These are phyloP conservation scores for Chaenocephalus aceratus DNA, from an alignment of 2,113 vertebrate species.

Conservation along the genomic window DNA sequence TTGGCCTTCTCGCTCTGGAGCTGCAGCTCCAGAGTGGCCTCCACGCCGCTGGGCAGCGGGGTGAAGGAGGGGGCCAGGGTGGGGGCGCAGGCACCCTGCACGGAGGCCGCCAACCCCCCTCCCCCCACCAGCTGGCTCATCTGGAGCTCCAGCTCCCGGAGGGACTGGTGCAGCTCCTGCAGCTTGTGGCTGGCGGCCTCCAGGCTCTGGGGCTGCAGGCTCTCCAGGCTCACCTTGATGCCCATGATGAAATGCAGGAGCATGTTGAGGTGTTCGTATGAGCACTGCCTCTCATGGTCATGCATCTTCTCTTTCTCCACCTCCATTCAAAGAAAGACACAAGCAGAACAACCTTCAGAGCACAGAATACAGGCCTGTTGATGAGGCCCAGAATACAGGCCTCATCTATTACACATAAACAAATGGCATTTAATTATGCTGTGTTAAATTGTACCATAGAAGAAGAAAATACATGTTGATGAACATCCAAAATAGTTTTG, in stretches of 20 bases:
- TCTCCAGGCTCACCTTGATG: conserved; percentile 87
- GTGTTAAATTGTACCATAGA: background rate
- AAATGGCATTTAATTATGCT: background rate
- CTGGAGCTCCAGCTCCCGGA: conserved; percentile 84
- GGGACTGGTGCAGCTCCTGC: conserved; percentile 84
- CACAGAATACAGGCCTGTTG: background rate
- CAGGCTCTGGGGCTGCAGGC: conserved; percentile 85
- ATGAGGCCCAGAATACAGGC: background rate
- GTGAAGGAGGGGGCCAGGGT: conserved; percentile 81
- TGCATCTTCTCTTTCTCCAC: conserved; percentile 90
- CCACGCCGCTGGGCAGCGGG: conserved; percentile 77
- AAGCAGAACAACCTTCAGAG: conserved; percentile 15
- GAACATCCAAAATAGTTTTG: too few relatives aligned
- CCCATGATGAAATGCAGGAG: conserved; percentile 90
- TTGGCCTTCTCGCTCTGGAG: conserved; percentile 84
- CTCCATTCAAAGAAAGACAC: conserved; percentile 71
- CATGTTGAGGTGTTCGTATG: conserved; percentile 92
- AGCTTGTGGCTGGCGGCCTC: conserved; percentile 84
- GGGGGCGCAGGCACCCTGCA: conserved; percentile 75
- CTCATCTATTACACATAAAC: background rate
- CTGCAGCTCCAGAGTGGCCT: conserved; percentile 83
- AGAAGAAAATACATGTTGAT: background rate
- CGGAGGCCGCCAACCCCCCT: conserved; percentile 44
- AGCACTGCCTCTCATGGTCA: conserved; percentile 89
- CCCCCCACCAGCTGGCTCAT: conserved; percentile 80